Conservation (phyloP, 2,113 vertebrate genomes). For the Chauna torquata region DNA sequence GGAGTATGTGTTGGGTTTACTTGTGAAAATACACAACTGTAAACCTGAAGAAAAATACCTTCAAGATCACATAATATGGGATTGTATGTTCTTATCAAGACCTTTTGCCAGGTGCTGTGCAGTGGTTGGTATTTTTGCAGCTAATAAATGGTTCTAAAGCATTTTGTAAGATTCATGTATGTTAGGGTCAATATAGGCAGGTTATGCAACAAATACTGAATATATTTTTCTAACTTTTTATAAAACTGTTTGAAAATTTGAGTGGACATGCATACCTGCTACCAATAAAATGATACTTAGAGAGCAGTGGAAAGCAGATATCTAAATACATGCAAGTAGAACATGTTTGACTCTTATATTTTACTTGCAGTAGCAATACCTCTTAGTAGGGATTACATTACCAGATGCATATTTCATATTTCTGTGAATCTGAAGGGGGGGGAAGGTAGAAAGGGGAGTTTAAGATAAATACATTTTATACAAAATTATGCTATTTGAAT, state of each 20-base stretch:
- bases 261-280: constrained; percentile 6
- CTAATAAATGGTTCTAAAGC: constrained; percentile 30
- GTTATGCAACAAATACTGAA: constrained; percentile 65
- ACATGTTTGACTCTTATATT: not conserved
- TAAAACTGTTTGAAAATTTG: constrained; percentile 53
- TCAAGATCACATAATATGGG: constrained; percentile 1
- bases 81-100: not conserved
- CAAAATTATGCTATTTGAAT: constrained; percentile 1
- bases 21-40: not conserved
- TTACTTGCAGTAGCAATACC: constrained; percentile 15
- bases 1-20: not conserved
- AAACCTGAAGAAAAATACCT: constrained; percentile 49
- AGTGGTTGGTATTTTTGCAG: constrained; percentile 44
- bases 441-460: not conserved
- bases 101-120: constrained; percentile 17
- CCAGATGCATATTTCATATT: constrained; percentile 6
- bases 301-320: constrained; percentile 33
- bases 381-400: not conserved
- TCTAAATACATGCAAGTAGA: not conserved
- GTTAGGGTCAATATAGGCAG: constrained; percentile 41
- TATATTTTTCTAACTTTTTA: constrained; percentile 81
- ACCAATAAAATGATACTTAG: constrained; percentile 8
- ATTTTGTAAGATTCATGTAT: constrained; percentile 64
- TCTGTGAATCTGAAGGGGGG: not conserved
- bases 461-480: constrained; percentile 39